Percentiles rank a stretch among this genome's conserved stretches.
Conservation (phyloP, 2,797 vertebrate species). For the Gallinago solitaria region DNA sequence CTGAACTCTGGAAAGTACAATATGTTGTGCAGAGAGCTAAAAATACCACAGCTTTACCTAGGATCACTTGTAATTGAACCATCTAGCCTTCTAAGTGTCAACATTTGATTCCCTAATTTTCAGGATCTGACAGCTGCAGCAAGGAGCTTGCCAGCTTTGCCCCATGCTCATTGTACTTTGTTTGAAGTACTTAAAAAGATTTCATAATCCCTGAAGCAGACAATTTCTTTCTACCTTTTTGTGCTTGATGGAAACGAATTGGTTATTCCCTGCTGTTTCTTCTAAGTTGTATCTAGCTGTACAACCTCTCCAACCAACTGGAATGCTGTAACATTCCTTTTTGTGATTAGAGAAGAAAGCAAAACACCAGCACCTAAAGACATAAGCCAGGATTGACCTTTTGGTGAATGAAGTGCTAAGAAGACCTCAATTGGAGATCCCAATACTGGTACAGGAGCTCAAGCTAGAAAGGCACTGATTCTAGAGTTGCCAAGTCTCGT, state of each 20-base stretch:
- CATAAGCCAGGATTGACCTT: slow-evolving; percentile 49
- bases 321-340: slow-evolving; percentile 6
- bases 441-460: neutral
- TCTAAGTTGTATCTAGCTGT: slow-evolving; percentile 14
- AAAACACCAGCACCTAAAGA: neutral
- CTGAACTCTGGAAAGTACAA: slow-evolving; percentile 70
- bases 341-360: neutral
- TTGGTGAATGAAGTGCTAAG: slow-evolving; percentile 11
- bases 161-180: slow-evolving; percentile 53
- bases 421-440: neutral
- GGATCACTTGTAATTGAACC: slow-evolving; percentile 75
- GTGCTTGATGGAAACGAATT: slow-evolving; percentile 25
- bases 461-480: slow-evolving; percentile 6
- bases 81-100: slow-evolving; percentile 75
- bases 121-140: slow-evolving; percentile 75
- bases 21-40: slow-evolving; percentile 72
- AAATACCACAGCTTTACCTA: slow-evolving; percentile 76
- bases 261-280: slow-evolving; percentile 34
- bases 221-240: slow-evolving; percentile 46
- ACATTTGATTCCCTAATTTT: slow-evolving; percentile 75
- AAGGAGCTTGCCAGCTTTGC: slow-evolving; percentile 69
- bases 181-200: slow-evolving; percentile 69
- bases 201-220: slow-evolving; percentile 46
- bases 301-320: slow-evolving; percentile 7
- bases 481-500: neutral